Base-by-base conservation (phyloP, 2,888 invertebrate genomes). In the Holacanthella duospinosa region DNA sequence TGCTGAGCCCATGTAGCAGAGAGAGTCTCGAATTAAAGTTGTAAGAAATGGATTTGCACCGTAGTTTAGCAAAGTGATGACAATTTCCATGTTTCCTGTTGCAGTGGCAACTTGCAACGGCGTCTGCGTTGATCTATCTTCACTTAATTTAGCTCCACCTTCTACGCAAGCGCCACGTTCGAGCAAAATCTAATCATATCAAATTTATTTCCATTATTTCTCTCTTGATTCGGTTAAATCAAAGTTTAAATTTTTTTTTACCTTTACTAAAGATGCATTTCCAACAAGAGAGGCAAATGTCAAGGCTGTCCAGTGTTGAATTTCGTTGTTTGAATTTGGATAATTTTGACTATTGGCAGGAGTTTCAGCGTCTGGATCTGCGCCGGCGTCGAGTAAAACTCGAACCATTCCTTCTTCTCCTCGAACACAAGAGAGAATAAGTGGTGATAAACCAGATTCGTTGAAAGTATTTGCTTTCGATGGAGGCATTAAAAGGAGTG, bases 11-110 rank as follows among this genome's bases (percentile, higher is more conserved):
- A 90, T 89, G 75, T 92, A 92, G 73, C 90, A 89, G 63, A 91
- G 82, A 0, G 88, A 85, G 74, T 91, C 91, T 74, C 88, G 87
- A 65, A 88, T 84, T 4, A 88, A 83, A 0, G 92, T 92, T 0
- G 89, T 88, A 2, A 90, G 81, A 78, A 92, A 93, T 0, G 92
- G 89, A 75, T 92, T 88, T 0, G 92, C 92, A 0, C 92, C 91
- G 73, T 90, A 88, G 0, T 88, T 85, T 55, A 93, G 77, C 29
- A 93, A 79, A 29, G 91, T 75, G 1, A 87, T 85, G 0, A 91
- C 88, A 76, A 93, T 82, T 72, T 93, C 91, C 54, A 86, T 77
- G 72, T 86, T 87, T 1, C 89, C 89, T 0, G 86, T 84, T 0
- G 89, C 90, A 64, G 89, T 86, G 1, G 92, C 90, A 62, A 87